Base-by-base conservation (phyloP, 2,888 invertebrate genomes). In the Sesamia inferens region DNA sequence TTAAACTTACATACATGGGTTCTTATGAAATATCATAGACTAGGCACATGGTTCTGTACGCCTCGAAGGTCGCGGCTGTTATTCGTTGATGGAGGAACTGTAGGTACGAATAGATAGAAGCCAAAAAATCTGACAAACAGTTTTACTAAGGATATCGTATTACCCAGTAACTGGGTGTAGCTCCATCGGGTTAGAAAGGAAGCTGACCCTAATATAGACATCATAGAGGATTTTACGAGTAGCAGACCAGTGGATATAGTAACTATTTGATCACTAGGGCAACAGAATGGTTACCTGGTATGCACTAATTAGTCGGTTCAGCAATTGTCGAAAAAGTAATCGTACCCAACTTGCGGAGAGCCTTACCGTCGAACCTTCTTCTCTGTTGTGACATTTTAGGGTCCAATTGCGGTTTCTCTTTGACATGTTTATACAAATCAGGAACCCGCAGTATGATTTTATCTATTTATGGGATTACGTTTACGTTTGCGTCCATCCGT, bases 371-470 rank as follows among this genome's bases (percentile, higher is more conserved):
- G 1, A 59, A 68, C 73, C 72, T 71, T 63, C 22, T 82, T 68
- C 68, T 44, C 22, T 47, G 59, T 66, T n/a, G 55, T 59, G 59
- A 73, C 55, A 55, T 76, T 71, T 76, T 58, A 42, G 65, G 82
- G 48, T 55, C 24, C 58, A 72, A 62, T 68, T 82, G 78, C 55
- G 78, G 72, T 66, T 66, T 65, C 44, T 31, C 61, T 79, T 79
- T 76, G 71, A 64, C 59, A 64, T 71, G 64, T 78, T 68, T 62
- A 51, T 47, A 39, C 57, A 75, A 76, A 78, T 81, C 81, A 62
- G 57, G n/a, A 62, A 19, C 42, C 76, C 58, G 22, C 22, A 44
- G 13, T 48, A 44, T 24, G 61, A 31, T 66, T 69, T 31, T 66
- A 76, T 66, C 58, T 54, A 39, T 66, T 62, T 47, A 75, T 24